Base-by-base conservation (phyloP, 2,888 invertebrate genomes). In the Lochmaea capreae region DNA sequence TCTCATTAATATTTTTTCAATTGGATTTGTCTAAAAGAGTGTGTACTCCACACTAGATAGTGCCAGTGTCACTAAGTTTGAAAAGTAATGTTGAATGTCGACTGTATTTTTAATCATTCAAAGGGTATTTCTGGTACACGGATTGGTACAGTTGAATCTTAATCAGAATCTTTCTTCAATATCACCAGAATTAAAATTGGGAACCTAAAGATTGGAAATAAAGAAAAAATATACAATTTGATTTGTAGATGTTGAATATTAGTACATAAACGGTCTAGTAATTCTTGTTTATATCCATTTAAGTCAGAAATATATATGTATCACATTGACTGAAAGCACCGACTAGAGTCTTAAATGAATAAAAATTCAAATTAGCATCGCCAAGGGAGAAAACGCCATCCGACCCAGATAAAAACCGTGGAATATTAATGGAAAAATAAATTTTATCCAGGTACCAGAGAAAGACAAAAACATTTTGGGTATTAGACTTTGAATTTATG, bases 341-440 rank as follows among this genome's bases (percentile, higher is more conserved):
- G 74, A 77, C 76, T 79, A 75, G 74, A 78, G 76, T 78, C 74
- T 75, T 67, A 76, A 78, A 77, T 59, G 75, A 78, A 77, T 76
- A 76, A 78, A 79, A 79, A 79, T 79, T 80, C 77, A 79, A 80
- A 79, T 79, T 79, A 79, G 77, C 72, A 72, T 76, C 76, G 76
- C 74, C 76, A 69, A 71, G 74, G 73, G 65, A 74, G 72, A 69
- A 75, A 70, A 71, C 46, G 70, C 52, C 52, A n/a, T 1, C 52
- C 66, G 22, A 49, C 71, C 65, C 73, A 76, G 75, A 77, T 78
- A 78, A 79, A 79, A 77, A 77, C 73, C 72, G 46, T 5, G 57
- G 76, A 77, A 80, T 77, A 79, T 78, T 80, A 80, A 80, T 80
- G 79, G 79, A 80, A 79, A 79, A 80, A 80, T 79, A 79, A 79